Conservation (phyloP, 2,113 vertebrate genomes). For the Bubo blakistoni region DNA sequence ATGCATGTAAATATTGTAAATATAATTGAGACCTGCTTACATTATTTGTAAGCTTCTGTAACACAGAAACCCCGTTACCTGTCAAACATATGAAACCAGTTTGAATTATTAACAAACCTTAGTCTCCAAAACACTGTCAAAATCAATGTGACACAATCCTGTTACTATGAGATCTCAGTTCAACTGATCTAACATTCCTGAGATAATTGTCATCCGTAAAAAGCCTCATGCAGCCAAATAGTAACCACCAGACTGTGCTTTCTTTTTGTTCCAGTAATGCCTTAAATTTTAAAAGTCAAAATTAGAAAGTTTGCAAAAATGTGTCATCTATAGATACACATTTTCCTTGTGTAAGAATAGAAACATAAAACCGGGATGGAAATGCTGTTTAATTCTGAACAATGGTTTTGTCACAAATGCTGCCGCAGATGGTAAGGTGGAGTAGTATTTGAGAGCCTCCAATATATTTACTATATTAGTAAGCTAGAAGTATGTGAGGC, state of each 20-base stretch:
- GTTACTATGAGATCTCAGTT: neutral
- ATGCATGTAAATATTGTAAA: neutral
- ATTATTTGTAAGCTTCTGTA: neutral
- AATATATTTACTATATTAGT: neutral
- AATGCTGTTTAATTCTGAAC: neutral
- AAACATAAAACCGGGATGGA: neutral
- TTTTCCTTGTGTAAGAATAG: neutral
- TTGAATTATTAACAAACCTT: neutral
- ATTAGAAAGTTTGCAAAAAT: neutral
- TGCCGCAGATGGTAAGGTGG: neutral
- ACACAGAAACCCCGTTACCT: neutral
- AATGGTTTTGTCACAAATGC: neutral
- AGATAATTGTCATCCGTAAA: neutral
- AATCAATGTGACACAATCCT: neutral
- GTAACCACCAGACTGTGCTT: neutral
- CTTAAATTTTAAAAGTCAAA: neutral
- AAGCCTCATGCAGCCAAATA: neutral
- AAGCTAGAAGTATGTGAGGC: neutral
- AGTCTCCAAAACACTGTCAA: neutral
- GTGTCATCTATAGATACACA: neutral
- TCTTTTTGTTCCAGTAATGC: neutral
- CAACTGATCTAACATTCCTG: neutral
- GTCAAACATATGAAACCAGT: neutral
- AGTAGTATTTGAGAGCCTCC: neutral
- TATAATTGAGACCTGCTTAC: neutral